Conservation (phyloP, 2,888 invertebrate genomes). For the Yponomeuta malinellus region DNA sequence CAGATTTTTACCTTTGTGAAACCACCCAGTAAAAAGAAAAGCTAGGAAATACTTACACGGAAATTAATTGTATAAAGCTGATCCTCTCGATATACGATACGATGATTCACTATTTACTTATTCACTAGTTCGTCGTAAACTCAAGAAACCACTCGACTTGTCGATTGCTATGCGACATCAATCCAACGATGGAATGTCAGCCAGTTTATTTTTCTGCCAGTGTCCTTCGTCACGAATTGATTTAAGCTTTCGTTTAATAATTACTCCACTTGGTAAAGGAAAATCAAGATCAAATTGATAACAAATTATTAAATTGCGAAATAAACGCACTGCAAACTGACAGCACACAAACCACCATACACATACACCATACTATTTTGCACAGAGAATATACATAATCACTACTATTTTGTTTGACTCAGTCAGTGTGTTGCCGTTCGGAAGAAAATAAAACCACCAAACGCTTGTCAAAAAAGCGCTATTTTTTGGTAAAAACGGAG, state of each 20-base stretch:
- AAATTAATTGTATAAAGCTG: background rate
- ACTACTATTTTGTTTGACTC: no score
- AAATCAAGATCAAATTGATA: no score
- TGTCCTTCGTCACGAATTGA: background rate
- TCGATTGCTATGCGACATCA: background rate
- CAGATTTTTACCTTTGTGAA: background rate
- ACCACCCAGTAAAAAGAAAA: background rate
- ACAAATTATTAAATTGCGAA: background rate
- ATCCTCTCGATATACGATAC: background rate
- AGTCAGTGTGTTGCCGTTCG: no score
- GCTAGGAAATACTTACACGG: background rate
- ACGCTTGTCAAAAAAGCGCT: no score
- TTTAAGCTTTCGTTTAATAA: no score
- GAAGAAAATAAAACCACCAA: no score
- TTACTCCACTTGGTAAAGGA: no score
- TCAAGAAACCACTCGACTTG: constrained; percentile 11
- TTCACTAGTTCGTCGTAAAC: constrained; percentile 6
- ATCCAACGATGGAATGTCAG: background rate
- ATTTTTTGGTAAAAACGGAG: no score
- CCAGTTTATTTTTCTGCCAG: background rate
- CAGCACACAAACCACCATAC: no score
- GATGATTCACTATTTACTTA: constrained; percentile 14
- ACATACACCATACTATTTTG: no score
- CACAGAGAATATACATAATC: no score
- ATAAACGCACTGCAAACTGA: background rate